These are phyloP conservation scores for Enhydra lutris DNA, from an alignment of 2,113 vertebrate genomes.

Conservation along the genomic window DNA sequence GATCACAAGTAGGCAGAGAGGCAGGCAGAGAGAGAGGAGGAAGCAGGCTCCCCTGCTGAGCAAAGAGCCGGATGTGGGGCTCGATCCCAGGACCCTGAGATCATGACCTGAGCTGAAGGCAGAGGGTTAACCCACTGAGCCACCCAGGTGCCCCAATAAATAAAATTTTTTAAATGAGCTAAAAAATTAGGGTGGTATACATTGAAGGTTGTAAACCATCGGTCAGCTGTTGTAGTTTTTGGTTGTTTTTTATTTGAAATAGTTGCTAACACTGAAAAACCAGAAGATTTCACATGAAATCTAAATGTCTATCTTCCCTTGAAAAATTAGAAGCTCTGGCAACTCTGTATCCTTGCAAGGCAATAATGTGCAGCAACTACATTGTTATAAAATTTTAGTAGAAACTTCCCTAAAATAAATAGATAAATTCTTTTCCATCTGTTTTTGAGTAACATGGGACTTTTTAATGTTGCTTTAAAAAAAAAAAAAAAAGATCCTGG, in stretches of 20 bases:
- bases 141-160: no score
- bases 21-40: no score
- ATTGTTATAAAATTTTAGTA: not conserved
- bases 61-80: no score
- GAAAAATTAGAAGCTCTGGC: not conserved
- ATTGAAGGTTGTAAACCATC: not conserved
- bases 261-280: not conserved
- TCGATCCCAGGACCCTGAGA: no score
- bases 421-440: not conserved
- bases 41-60: no score
- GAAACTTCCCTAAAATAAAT: conserved; percentile 2
- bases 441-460: not conserved
- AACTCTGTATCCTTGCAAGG: not conserved
- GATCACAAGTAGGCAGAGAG: no score
- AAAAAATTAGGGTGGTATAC: not conserved
- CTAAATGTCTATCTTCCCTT: not conserved
- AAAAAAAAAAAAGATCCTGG: not conserved
- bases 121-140: no score
- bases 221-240: not conserved
- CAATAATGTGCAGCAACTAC: not conserved
- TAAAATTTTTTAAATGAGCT: not conserved
- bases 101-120: no score
- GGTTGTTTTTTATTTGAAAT: not conserved
- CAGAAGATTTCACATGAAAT: not conserved
- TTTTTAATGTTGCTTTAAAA: not conserved